Conservation (phyloP, 23 tunicate genomes). For the Diplosoma virens region DNA sequence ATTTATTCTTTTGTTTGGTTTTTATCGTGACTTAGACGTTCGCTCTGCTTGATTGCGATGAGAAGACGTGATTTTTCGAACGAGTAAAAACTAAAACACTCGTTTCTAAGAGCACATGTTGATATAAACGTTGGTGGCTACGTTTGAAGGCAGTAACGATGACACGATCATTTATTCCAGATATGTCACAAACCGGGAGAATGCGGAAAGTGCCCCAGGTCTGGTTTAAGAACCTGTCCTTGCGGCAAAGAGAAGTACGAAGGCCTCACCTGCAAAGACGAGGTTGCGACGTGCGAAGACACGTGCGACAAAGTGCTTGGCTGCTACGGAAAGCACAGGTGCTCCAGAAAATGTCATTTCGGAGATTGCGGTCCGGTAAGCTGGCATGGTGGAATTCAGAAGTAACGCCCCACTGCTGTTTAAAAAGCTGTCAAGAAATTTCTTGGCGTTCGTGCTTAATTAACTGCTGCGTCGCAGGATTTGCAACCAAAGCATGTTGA, state of each 20-base stretch:
- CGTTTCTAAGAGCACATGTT: no score
- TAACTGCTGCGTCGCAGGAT: no score
- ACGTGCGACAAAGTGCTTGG: constrained; percentile 72
- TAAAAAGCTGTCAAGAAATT: no score
- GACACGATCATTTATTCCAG: constrained; percentile 28
- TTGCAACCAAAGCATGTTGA: no score
- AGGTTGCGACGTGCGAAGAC: constrained; percentile 54
- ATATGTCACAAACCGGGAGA: constrained; percentile 61
- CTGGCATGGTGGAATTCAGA: no score
- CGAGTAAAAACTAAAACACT: no score
- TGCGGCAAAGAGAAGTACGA: constrained; percentile 54
- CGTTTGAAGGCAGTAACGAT: background rate
- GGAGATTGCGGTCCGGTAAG: constrained; percentile 82
- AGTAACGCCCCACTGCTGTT: no score
- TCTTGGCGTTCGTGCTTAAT: no score
- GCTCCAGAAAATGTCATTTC: constrained; percentile 84
- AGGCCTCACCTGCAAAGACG: constrained; percentile 57
- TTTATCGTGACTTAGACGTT: no score
- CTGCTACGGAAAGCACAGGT: constrained; percentile 79
- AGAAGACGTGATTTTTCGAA: no score
- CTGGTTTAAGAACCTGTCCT: constrained; percentile 78
- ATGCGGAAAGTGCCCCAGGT: constrained; percentile 75
- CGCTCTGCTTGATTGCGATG: no score
- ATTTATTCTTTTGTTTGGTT: no score
- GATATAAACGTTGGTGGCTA: background rate